phyloP scores from a whole-genome alignment of 2,888 invertebrate species.

The Euphydryas editha region DNA sequence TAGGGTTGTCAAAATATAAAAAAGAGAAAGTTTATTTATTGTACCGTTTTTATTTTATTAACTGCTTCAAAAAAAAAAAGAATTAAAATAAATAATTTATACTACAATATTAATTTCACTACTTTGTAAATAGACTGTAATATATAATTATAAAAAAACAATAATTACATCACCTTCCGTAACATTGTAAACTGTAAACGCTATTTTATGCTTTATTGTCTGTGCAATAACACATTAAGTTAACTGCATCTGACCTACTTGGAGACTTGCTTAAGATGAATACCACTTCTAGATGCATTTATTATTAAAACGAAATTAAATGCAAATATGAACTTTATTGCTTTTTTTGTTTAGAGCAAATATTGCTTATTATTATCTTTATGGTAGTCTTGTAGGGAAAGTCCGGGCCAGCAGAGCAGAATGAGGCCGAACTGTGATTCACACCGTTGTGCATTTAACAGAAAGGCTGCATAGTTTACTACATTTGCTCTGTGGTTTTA shows the following conservation, averaged over 20 bases:
- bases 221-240: not conserved
- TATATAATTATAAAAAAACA: not conserved
- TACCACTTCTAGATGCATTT: not conserved
- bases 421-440: constrained; percentile 53
- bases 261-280: not conserved
- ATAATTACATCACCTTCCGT: not conserved
- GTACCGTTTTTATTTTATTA: too few species aligned
- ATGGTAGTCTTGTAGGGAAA: constrained; percentile 51
- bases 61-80: too few species aligned
- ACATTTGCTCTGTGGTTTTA: not conserved
- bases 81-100: too few species aligned
- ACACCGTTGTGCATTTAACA: constrained; percentile 38
- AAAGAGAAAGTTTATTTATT: not conserved
- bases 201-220: not conserved
- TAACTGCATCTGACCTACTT: constrained; percentile 7
- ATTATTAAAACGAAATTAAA: not conserved
- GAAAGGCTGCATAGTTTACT: not conserved
- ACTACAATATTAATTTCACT: not conserved
- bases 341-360: not conserved
- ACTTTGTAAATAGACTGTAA: not conserved
- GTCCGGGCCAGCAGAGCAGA: constrained; percentile 56
- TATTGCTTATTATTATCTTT: constrained; percentile 14
- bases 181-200: not conserved
- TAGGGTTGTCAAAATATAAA: not conserved
- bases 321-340: constrained; percentile 2